Base-by-base conservation (phyloP, 2,888 invertebrate species). In the Trichopoda pennipes region DNA sequence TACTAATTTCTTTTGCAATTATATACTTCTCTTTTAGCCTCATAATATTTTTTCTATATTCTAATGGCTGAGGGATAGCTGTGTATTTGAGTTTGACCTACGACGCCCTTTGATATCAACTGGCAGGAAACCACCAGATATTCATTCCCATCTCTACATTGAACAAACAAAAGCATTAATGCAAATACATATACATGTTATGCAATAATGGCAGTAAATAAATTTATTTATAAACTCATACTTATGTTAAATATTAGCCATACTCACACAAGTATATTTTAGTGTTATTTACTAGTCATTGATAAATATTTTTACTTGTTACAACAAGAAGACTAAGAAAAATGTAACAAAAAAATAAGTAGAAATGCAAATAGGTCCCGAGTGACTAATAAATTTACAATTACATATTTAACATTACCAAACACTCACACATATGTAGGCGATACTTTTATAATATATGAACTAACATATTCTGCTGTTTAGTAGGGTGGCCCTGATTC, bases 361-460 rank as follows among this genome's bases (percentile, higher is more conserved):
- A 75, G 55, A 69, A 72, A 68, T 79, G 63, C 72, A 79, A 82
- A 82, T 79, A 79, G 82, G 72, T 73, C 79, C 75, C 79, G 10
- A 35, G 82, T 75, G 82, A 68, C 68, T 75, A 75, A 82, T 82
- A 82, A 82, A 82, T 79, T 79, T 68, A 79, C 82, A 82, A 82
- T 82, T 79, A 79, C 63, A 78, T 70, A 74, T 81, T 64, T 64
- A 78, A 78, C 74, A 70, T 74, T 77, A 77, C 73, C 56, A 73
- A 60, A 47, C 14, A 47, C 10, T 55, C 23, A 42, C 21, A 21
- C 38, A 16, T n/a, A 68, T n/a, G 19, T 19, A 49, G 35, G 21
- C 32, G 42, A 17, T 0, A n/a, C 3, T 32, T 32, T 32, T 9
- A 8, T 35, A 10, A 56, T 32, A 35, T 12, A 17, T 8, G 55